Evolutionary conservation across 2,113 vertebrate genomes (phyloP), one percentile per base, ranked within the genome.

Genomic region (Tursiops truncatus): DNA sequence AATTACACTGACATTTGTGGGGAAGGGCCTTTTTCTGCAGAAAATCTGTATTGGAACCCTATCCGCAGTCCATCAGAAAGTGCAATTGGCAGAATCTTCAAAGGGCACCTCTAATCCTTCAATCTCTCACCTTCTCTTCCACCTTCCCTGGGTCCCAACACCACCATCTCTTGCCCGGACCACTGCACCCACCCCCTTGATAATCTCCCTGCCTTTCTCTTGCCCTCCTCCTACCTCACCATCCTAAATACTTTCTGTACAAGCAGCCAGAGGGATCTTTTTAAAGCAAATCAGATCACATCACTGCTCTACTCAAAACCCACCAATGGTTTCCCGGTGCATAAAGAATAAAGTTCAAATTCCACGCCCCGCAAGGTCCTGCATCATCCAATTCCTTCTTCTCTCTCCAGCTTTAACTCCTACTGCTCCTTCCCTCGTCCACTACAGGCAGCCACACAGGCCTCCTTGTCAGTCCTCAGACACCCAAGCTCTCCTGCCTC

Each of bases 241-340:
- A 18, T 63, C 67, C 36, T 26, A 21, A 80, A 36, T 7, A 60
- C 38, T 41, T 21, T 12, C 41, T 33, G 25, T 60, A 25, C 2
- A 33, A 20, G 15, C 67, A 56, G 18, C 63, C 33, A 65, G n/a
- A 25, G 25, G 56, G 20, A 25, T 23, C 70, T 74, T 63, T 65
- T 60, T 2, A 58, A 41, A 53, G 41, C 41, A 62, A 33, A 56
- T 47, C 23, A 50, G 36, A 60, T 25, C 28, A 15, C 2, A n/a
- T 18, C 50, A 8, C 20, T 74, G 36, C 36, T 67, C n/a, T 20
- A n/a, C 65, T n/a, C 25, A 36, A 95, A 93, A 33, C 10, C 73
- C 20, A 25, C 11, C 33, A 1, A 11, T 18, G 53, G 36, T 53
- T 67, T 36, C 11, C 58, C 0, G 0, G 31, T 8, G 23, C n/a